These are phyloP conservation scores for Drosophila suboccidentalis DNA, from an alignment of 2,888 invertebrate genomes.

Conservation along the genomic window DNA sequence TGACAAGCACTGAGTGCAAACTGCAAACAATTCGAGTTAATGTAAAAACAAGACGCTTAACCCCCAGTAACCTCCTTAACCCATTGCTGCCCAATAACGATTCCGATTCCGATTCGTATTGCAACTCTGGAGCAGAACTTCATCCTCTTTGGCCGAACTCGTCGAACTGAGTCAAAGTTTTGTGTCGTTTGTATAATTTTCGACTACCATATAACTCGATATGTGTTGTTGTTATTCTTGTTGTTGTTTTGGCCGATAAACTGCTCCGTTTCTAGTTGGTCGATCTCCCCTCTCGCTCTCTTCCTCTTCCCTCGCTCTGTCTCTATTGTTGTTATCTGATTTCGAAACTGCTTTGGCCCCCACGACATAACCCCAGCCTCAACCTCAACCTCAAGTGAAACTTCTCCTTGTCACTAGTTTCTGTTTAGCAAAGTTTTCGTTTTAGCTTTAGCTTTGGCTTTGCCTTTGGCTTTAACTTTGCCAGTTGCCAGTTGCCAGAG, in stretches of 20 bases:
- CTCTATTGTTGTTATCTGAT: conserved; percentile 67
- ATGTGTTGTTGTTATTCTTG: conserved; percentile 7
- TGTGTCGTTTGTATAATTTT: conserved; percentile 67
- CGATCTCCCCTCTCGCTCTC: not conserved
- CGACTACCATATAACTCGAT: conserved; percentile 53
- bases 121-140: conserved; percentile 10
- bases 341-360: conserved; percentile 63
- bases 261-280: conserved; percentile 48
- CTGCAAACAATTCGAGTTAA: conserved; percentile 75
- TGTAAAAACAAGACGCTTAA: conserved; percentile 58
- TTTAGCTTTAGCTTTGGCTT: conserved; percentile 37
- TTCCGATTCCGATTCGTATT: conserved; percentile 4
- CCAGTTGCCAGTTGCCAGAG: conserved; percentile 46
- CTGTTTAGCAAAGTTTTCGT: conserved; percentile 62
- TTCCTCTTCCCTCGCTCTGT: not conserved
- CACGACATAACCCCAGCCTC: conserved; percentile 56
- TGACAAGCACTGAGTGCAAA: conserved; percentile 45
- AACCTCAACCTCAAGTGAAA: conserved; percentile 19
- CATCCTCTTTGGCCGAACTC: not conserved
- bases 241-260: conserved; percentile 61
- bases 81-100: not conserved
- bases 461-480: conserved; percentile 36
- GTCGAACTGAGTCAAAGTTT: conserved; percentile 44
- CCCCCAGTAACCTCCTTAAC: conserved; percentile 8
- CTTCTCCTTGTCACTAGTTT: conserved; percentile 46